Evolutionary conservation across 2,797 vertebrate genomes (phyloP), one percentile per base, ranked within the genome.

Genomic region (Paratrypauchen microcephalus): DNA sequence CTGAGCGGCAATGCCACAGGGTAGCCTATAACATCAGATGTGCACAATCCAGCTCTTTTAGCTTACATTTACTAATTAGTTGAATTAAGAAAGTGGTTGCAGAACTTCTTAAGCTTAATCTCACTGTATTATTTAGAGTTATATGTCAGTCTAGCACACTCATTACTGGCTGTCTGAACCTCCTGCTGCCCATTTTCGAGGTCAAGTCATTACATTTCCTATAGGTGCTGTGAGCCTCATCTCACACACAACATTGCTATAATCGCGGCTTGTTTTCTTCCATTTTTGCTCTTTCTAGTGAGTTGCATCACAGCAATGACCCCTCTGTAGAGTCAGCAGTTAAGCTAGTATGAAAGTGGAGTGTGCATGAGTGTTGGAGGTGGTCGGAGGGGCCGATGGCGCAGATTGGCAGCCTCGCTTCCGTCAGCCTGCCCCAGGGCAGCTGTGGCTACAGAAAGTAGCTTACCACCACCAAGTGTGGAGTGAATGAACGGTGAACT

Each of bases 61-160:
- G 91, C 83, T 79, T 83, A 87, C 87, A 93, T 93, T 93, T 92
- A 92, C 90, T 92, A 84, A 86, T 72, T 81, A 76, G 82, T 91
- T 91, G 92, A 90, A 93, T 93, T 92, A 67, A 80, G 86, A 72
- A 70, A 75, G 74, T 71, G 71, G 84, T 81, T 82, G 79, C 65
- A n/a, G 58, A 6, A 58, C 24, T 23, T 56, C 68, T 75, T 79
- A 77, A 65, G 65, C 57, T 72, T 78, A 67, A 70, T 58, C 65
- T 80, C 72, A 54, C 73, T 32, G 69, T 77, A 6, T 23, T 77
- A 78, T 80, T 81, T 82, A 77, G 80, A 73, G 74, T 71, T 63
- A 71, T 64, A 47, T 79, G 84, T 88, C 84, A 83, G 84, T 84
- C 76, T 77, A 82, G 84, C 89, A 91, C 88, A 36, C 7, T 85